Evolutionary conservation across 2,888 invertebrate genomes (phyloP).

Genomic region (Apantesis nais): DNA sequence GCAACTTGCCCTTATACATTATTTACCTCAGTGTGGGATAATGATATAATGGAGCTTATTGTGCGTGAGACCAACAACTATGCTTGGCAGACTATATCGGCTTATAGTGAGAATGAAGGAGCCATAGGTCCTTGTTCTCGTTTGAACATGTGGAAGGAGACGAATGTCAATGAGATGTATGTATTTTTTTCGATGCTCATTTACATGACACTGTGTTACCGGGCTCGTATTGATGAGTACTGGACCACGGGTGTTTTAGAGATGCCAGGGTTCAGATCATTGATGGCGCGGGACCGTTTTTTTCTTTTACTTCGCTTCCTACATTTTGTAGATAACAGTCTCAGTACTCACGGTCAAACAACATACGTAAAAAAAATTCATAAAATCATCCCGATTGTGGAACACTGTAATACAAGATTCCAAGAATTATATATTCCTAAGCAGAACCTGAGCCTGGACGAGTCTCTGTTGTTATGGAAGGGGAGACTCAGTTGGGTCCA

Average conservation of each 20-base stretch:
- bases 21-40: no score
- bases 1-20: no score
- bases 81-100: not conserved
- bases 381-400: slow-evolving; percentile 18
- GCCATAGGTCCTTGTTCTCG: not conserved
- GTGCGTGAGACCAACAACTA: not conserved
- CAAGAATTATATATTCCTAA: slow-evolving; percentile 13
- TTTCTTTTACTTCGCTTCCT: not conserved
- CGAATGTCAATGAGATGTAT: not conserved
- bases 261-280: not conserved
- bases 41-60: not conserved
- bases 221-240: not conserved
- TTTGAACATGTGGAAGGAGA: not conserved
- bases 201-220: not conserved
- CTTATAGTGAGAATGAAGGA: not conserved
- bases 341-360: no score
- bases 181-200: not conserved
- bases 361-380: no score
- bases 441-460: slow-evolving; percentile 22
- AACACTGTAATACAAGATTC: slow-evolving; percentile 23
- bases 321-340: not conserved
- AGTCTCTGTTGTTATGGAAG: slow-evolving; percentile 36
- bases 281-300: not conserved
- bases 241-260: not conserved
- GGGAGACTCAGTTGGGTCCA: slow-evolving; percentile 35